These are phyloP conservation scores for Sebastes oblongus DNA, from an alignment of 2,797 vertebrate species.

Conservation along the genomic window DNA sequence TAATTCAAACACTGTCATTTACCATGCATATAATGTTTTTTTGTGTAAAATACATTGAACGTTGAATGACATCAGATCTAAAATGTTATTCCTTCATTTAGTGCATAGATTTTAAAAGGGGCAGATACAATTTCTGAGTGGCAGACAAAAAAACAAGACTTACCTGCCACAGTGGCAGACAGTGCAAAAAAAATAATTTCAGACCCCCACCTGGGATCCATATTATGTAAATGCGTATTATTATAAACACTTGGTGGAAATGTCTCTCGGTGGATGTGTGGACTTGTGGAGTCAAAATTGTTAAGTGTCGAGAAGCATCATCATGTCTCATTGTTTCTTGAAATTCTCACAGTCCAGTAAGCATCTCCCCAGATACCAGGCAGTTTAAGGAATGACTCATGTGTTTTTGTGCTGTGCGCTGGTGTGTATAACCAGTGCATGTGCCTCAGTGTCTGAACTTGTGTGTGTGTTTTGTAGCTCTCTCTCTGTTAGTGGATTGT, in stretches of 20 bases:
- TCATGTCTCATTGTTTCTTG: constrained; percentile 30
- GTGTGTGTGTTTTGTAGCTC: background rate
- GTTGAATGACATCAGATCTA: no score
- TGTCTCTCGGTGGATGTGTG: background rate
- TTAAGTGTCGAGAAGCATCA: constrained; percentile 6
- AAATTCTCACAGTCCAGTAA: constrained; percentile 20
- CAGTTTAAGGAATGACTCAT: constrained; percentile 39
- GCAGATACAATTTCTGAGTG: no score
- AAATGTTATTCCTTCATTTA: no score
- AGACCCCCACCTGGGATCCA: background rate
- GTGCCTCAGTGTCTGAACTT: background rate
- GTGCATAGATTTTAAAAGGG: no score
- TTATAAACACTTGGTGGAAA: background rate
- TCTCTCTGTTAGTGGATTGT: constrained; percentile 10
- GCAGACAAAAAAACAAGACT: no score
- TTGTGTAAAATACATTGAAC: no score
- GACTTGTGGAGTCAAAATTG: background rate
- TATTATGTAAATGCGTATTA: background rate
- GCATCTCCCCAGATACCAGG: constrained; percentile 17
- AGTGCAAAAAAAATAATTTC: no score
- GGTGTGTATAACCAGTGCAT: constrained; percentile 11
- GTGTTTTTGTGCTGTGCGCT: constrained; percentile 1
- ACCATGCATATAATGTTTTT: no score
- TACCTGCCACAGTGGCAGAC: no score
- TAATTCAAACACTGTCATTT: no score